Evolutionary conservation across 2,888 invertebrate genomes (phyloP).

Genomic region (Augiades crinisus): DNA sequence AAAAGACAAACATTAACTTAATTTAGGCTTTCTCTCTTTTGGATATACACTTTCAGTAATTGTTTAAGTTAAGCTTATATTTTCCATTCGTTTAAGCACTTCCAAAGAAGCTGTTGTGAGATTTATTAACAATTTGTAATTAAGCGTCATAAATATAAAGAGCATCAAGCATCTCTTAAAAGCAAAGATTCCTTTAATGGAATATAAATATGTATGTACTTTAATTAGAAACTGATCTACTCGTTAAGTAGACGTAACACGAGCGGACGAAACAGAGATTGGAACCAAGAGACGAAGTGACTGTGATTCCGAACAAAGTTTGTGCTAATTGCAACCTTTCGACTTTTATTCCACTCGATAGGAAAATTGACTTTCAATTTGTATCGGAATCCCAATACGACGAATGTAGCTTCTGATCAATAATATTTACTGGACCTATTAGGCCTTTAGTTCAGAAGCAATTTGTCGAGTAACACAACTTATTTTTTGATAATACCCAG

Average conservation of each 20-base stretch:
- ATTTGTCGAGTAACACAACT: not conserved
- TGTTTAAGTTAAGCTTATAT: not conserved
- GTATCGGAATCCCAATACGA: slow-evolving; percentile 6
- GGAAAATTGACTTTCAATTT: slow-evolving; percentile 5
- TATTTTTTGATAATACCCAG: too few species aligned
- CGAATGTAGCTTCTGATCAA: not conserved
- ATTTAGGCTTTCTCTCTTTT: slow-evolving; percentile 10
- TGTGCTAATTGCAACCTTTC: slow-evolving; percentile 3
- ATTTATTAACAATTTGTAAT: not conserved
- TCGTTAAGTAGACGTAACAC: too few species aligned
- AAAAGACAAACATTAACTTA: slow-evolving; percentile 17
- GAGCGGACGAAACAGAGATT: too few species aligned
- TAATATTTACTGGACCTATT: not conserved
- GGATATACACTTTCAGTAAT: slow-evolving; percentile 9
- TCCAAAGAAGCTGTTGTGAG: too few species aligned
- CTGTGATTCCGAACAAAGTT: not conserved
- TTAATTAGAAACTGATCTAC: not conserved
- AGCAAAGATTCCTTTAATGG: too few species aligned
- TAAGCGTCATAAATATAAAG: too few species aligned
- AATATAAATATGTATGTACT: not conserved
- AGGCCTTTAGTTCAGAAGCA: not conserved
- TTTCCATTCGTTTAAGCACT: not conserved
- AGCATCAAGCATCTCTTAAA: too few species aligned
- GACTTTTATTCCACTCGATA: slow-evolving; percentile 14
- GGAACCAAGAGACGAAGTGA: not conserved